These are phyloP conservation scores for Oceanites oceanicus DNA, from an alignment of 2,113 vertebrate species.

Conservation along the genomic window DNA sequence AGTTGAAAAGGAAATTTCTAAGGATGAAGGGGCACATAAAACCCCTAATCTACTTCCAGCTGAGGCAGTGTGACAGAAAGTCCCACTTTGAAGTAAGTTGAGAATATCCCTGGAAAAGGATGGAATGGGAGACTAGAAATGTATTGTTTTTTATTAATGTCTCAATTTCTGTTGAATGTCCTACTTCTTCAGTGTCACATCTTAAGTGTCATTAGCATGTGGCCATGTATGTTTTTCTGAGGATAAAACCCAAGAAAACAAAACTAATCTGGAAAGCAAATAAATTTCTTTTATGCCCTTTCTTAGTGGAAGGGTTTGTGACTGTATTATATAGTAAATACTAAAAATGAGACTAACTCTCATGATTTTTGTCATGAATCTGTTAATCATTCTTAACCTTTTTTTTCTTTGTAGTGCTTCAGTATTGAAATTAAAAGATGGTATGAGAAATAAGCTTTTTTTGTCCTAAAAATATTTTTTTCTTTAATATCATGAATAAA, in stretches of 20 bases:
- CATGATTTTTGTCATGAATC: not conserved
- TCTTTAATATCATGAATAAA: not conserved
- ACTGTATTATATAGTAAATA: not conserved
- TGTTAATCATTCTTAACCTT: not conserved
- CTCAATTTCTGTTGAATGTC: not conserved
- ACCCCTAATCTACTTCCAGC: not conserved
- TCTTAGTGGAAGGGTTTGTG: not conserved
- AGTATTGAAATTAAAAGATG: not conserved
- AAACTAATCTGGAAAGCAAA: not conserved
- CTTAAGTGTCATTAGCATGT: not conserved
- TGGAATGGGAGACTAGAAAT: not conserved
- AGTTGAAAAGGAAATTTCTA: slow-evolving; percentile 21
- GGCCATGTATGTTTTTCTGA: not conserved
- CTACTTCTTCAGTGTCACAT: not conserved
- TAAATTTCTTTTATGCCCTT: not conserved
- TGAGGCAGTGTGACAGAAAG: not conserved
- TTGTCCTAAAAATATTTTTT: not conserved
- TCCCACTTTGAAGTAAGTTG: not conserved
- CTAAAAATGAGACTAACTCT: not conserved
- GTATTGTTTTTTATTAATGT: not conserved
- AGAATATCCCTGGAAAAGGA: not conserved
- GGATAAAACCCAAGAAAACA: not conserved
- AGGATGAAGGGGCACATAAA: slow-evolving; percentile 3
- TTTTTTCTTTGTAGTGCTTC: not conserved
- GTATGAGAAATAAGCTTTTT: not conserved